These are phyloP conservation scores for Probaryconus sp. DNA, from an alignment of 1,140 invertebrate genomes.

Conservation along the genomic window DNA sequence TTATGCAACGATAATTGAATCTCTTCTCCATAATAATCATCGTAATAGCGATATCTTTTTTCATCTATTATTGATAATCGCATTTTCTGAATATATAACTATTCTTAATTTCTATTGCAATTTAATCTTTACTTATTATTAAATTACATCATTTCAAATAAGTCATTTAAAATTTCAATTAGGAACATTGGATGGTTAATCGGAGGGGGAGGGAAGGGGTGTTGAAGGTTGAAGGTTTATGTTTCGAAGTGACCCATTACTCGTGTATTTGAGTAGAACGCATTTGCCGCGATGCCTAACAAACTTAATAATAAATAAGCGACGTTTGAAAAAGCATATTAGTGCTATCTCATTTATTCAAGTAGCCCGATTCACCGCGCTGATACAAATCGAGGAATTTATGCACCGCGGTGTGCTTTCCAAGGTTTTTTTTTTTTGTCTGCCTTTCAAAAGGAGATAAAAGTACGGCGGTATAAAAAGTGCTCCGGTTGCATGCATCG, in stretches of 20 bases:
- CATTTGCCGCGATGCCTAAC: not conserved
- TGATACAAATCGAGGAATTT: slow-evolving; percentile 44
- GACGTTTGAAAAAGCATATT: slow-evolving; percentile 11
- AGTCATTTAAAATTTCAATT: too few relatives aligned
- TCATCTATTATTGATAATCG: too few relatives aligned
- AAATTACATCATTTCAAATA: too few relatives aligned
- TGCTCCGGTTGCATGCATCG: slow-evolving; percentile 50
- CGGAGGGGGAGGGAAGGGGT: too few relatives aligned
- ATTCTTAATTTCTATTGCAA: too few relatives aligned
- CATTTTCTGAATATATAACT: too few relatives aligned
- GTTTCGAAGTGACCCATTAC: not conserved
- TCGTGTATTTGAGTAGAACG: not conserved
- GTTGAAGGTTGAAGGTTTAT: too few relatives aligned
- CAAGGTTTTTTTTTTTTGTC: slow-evolving; percentile 1
- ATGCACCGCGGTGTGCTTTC: slow-evolving; percentile 9
- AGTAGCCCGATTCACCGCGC: slow-evolving; percentile 21
- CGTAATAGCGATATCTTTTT: too few relatives aligned
- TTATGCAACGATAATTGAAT: not conserved
- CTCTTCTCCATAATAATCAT: too few relatives aligned
- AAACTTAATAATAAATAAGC: slow-evolving; percentile 20
- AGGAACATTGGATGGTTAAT: too few relatives aligned
- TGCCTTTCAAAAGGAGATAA: slow-evolving; percentile 35
- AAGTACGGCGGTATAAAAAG: slow-evolving; percentile 39
- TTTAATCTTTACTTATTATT: too few relatives aligned
- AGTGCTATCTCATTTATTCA: slow-evolving; percentile 29